A percentile compares a stretch with the other conserved stretches of the same genome.
These are phyloP conservation scores for Dreissena polymorpha DNA, from an alignment of 1,140 invertebrate species.

Conservation along the genomic window DNA sequence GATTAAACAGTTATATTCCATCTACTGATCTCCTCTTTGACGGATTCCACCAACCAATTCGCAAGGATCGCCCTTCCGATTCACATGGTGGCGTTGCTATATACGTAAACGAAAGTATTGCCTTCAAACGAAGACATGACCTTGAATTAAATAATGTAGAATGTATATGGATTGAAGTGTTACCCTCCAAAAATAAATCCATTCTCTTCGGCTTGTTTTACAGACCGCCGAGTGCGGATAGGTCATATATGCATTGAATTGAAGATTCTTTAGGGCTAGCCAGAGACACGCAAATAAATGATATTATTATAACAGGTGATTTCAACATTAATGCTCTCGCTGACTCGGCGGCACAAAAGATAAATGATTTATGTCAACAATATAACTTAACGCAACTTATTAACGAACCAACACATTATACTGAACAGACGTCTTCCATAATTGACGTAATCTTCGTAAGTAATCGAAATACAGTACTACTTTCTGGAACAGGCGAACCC, in stretches of 20 bases:
- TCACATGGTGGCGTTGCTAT: neutral
- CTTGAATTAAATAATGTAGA: neutral
- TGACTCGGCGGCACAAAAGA: neutral
- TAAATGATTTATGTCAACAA: constrained; percentile 4
- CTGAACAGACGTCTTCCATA: constrained; percentile 14
- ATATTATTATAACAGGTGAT: constrained; percentile 27
- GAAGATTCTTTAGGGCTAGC: constrained; percentile 14
- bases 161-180: constrained; percentile 19
- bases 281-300: neutral
- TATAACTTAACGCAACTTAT: constrained; percentile 1
- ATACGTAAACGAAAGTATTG: neutral
- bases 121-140: neutral
- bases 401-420: constrained; percentile 11
- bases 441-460: constrained; percentile 11
- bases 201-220: constrained; percentile 11
- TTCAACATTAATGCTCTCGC: constrained; percentile 1
- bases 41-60: neutral
- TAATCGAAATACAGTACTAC: neutral
- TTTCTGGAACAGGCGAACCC: neutral
- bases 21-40: neutral
- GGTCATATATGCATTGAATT: neutral
- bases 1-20: neutral
- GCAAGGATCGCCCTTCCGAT: neutral
- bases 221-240: neutral
- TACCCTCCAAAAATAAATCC: neutral